Base-by-base conservation (phyloP, 2,888 invertebrate species). In the Drosophila picticornis region DNA sequence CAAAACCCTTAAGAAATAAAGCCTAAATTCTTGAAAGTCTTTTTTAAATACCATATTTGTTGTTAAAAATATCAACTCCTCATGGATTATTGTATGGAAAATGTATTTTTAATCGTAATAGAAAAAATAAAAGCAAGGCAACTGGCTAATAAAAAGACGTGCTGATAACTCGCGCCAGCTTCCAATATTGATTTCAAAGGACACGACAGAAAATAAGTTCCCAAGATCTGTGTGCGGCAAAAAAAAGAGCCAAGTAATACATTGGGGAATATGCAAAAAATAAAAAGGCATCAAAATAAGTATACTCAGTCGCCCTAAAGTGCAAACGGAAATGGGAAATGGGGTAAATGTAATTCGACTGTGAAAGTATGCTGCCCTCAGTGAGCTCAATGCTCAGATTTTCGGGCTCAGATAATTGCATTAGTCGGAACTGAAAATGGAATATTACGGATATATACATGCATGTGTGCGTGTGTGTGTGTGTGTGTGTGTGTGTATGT, bases 221-320 rank as follows among this genome's bases (percentile, higher is more conserved):
- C 51, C 57, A 63, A 72, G 62, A 75, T 77, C 65, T 62, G 52
- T 46, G 38, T 58, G 31, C 16, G 29, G 65, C 51, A 13, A 34
- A 34, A 34, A 56, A 69, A 64, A 64, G 66, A 57, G 46, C 65
- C 63, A 51, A 50, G 25, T 31, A 74, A 85, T 88, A 71, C 90
- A 38, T 83, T 83, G 58, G 84, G 90, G 84, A 85, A 85, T 85
- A 85, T 85, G 85, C 86, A 83, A 84, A 84, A 84, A 72, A 11
- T 32, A 22, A 25, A 36, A 62, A 29, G 40, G 56, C 25, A 63
- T n/a, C 36, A 46, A 38, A 51, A 59, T 71, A 61, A 59, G 31
- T 76, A 61, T 38, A n/a, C 57, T 31, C 40, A 32, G 29, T 27
- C 50, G 46, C 43, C 62, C 53, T 79, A 90, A 90, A 80, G 86